A percentile compares a stretch with the other conserved stretches of the same genome.
These are phyloP conservation scores for Ascidia mentula DNA, from an alignment of 23 tunicate genomes.

Conservation along the genomic window DNA sequence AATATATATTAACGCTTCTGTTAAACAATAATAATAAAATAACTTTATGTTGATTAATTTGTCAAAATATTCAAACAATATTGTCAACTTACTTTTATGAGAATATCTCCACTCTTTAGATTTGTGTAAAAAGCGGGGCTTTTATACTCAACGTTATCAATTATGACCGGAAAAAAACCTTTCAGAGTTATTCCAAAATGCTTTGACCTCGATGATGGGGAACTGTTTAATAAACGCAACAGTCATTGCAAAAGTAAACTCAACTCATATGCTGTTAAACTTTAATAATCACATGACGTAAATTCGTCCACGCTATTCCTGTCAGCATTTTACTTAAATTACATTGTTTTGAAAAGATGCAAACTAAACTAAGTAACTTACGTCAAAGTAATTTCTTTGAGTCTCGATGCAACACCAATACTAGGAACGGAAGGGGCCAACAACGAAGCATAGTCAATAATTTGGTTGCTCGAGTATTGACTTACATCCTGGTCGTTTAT, in stretches of 20 bases:
- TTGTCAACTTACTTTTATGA: conserved; percentile 58
- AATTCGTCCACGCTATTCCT: too few relatives aligned
- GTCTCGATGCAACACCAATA: conserved; percentile 56
- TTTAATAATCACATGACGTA: too few relatives aligned
- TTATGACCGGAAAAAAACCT: conserved; percentile 64
- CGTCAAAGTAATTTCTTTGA: conserved; percentile 39
- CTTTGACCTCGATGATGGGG: conserved; percentile 16
- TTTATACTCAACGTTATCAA: conserved; percentile 37
- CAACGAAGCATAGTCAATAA: conserved; percentile 24
- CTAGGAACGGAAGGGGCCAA: conserved; percentile 35
- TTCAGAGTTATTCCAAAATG: conserved; percentile 46
- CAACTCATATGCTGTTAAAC: too few relatives aligned
- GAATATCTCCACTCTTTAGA: conserved; percentile 34
- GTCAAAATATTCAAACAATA: too few relatives aligned
- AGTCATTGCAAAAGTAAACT: too few relatives aligned
- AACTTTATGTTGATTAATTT: too few relatives aligned
- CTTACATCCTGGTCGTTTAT: conserved; percentile 48
- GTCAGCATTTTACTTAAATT: too few relatives aligned
- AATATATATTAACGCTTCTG: too few relatives aligned
- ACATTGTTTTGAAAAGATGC: too few relatives aligned
- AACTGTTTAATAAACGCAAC: conserved; percentile 16
- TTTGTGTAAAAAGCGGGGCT: conserved; percentile 54
- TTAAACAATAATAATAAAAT: too few relatives aligned
- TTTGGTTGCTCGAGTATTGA: conserved; percentile 27
- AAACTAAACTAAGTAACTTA: neutral